These are phyloP conservation scores for Gambusia holbrooki DNA, from an alignment of 2,113 vertebrate species.

Conservation along the genomic window DNA sequence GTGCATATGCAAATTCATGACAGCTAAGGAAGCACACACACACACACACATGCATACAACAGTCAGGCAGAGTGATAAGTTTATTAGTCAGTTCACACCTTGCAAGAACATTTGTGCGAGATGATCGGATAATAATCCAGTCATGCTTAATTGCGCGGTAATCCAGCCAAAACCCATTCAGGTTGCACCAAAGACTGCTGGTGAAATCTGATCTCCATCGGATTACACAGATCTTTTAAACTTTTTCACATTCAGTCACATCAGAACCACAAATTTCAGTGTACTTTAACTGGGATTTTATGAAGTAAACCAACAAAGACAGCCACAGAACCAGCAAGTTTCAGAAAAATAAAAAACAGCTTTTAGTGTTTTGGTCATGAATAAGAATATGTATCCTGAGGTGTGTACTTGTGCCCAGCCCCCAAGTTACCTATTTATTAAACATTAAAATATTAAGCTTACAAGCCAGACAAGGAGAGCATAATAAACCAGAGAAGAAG, in stretches of 20 bases:
- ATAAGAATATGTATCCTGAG: background rate
- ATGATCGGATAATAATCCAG: slow-evolving; percentile 24
- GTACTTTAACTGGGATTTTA: background rate
- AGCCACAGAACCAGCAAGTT: background rate
- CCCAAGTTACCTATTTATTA: background rate
- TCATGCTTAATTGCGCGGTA: slow-evolving; percentile 37
- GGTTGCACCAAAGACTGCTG: background rate
- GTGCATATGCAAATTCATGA: slow-evolving; percentile 39
- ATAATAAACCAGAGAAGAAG: background rate
- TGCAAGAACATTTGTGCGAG: slow-evolving; percentile 31
- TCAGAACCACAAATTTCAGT: background rate
- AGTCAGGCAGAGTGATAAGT: slow-evolving; percentile 43
- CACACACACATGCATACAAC: slow-evolving; percentile 1
- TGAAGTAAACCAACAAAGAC: background rate
- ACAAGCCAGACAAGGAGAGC: background rate
- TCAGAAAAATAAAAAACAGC: background rate
- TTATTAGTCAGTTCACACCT: slow-evolving; percentile 52
- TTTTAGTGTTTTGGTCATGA: background rate
- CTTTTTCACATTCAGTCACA: background rate
- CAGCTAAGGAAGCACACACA: slow-evolving; percentile 38
- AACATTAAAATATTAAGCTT: background rate
- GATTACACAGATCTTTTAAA: slow-evolving; percentile 12
- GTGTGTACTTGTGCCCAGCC: background rate
- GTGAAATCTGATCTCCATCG: slow-evolving; percentile 11
- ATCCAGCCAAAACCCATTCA: slow-evolving; percentile 43